phyloP scores from a whole-genome alignment of 2,797 vertebrate species.

The Pogonophryne albipinna region DNA sequence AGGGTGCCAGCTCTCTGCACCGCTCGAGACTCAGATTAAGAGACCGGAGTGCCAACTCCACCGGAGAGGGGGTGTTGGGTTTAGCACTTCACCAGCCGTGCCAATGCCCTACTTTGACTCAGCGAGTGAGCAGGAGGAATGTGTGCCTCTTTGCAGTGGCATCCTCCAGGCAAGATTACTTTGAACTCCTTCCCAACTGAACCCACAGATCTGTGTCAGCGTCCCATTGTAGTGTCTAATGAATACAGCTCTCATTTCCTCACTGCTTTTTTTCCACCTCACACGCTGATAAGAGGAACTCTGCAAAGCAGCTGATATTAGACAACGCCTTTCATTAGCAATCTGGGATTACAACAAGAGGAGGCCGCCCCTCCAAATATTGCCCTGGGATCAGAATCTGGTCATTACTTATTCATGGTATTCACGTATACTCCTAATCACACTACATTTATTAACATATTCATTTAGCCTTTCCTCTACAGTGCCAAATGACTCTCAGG shows the following conservation, averaged over 20 bases:
- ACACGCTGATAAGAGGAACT: conserved; percentile 63
- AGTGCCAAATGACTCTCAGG: conserved; percentile 62
- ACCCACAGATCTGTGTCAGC: conserved; percentile 79
- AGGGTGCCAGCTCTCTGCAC: conserved; percentile 52
- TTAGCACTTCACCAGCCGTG: conserved; percentile 51
- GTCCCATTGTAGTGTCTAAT: conserved; percentile 76
- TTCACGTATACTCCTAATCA: conserved; percentile 66
- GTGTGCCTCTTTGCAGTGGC: conserved; percentile 62
- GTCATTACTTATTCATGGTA: conserved; percentile 63
- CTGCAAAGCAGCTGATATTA: conserved; percentile 57
- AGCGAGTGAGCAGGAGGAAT: conserved; percentile 49
- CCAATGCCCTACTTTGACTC: conserved; percentile 79
- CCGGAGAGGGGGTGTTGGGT: conserved; percentile 7
- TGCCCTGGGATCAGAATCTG: conserved; percentile 51
- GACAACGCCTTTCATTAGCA: conserved; percentile 65
- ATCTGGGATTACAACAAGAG: conserved; percentile 60
- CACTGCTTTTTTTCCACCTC: conserved; percentile 31
- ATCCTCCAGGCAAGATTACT: conserved; percentile 75
- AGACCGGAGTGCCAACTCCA: conserved; percentile 56
- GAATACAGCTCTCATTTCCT: conserved; percentile 79
- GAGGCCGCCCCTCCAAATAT: conserved; percentile 49
- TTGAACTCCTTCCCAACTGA: conserved; percentile 76
- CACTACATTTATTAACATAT: conserved; percentile 55
- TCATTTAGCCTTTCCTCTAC: conserved; percentile 56
- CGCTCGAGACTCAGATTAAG: conserved; percentile 60